phyloP scores from a whole-genome alignment of 2,113 vertebrate species.

The Phaethornis superciliosus region DNA sequence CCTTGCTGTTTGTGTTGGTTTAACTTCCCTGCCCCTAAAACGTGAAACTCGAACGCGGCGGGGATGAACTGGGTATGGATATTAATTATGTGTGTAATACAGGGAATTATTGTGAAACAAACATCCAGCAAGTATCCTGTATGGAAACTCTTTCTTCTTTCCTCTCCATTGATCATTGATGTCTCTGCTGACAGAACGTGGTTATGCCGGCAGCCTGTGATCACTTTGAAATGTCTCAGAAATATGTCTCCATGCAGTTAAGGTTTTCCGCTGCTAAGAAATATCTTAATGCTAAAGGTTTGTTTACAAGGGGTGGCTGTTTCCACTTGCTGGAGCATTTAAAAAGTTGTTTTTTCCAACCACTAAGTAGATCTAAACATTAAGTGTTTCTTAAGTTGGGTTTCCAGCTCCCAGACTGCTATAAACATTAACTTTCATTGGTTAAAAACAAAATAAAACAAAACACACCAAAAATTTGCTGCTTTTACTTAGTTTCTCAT shows the following conservation, averaged over 20 bases:
- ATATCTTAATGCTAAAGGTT: conserved; percentile 76
- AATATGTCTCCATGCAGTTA: conserved; percentile 73
- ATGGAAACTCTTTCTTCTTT: conserved; percentile 76
- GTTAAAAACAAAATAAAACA: conserved; percentile 56
- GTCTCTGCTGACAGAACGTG: conserved; percentile 71
- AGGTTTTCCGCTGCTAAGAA: conserved; percentile 76
- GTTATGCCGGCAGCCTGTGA: conserved; percentile 64
- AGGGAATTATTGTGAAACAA: conserved; percentile 49
- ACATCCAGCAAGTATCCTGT: conserved; percentile 37
- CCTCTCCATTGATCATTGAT: conserved; percentile 58
- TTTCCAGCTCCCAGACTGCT: conserved; percentile 76
- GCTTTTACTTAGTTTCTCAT: conserved; percentile 14
- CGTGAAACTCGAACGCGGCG: neutral
- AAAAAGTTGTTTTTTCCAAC: conserved; percentile 83
- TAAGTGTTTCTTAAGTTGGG: conserved; percentile 77
- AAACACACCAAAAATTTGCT: neutral
- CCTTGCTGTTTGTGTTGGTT: conserved; percentile 54
- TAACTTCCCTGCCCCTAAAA: conserved; percentile 57
- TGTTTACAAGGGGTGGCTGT: conserved; percentile 82
- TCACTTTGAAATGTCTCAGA: conserved; percentile 66
- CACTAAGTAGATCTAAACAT: conserved; percentile 83
- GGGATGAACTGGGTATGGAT: neutral
- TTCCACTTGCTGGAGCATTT: conserved; percentile 76
- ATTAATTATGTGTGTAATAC: conserved; percentile 34
- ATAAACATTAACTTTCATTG: conserved; percentile 73